These are phyloP conservation scores for Pseudomyrmex sp. DNA, from an alignment of 1,140 invertebrate species.

Conservation along the genomic window DNA sequence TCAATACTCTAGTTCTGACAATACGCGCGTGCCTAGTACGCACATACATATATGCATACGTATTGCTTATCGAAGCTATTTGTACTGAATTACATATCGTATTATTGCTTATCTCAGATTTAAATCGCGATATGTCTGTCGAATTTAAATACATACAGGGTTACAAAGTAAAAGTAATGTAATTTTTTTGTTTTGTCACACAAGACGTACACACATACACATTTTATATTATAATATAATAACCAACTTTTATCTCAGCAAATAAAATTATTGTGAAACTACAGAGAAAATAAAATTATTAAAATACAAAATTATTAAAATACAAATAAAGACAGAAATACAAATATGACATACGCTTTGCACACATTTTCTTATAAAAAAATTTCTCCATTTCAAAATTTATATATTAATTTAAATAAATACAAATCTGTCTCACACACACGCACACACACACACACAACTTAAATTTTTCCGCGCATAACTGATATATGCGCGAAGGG, in stretches of 20 bases:
- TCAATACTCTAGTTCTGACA: slow-evolving; percentile 18
- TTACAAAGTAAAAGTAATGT: background rate
- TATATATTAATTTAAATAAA: slow-evolving; percentile 7
- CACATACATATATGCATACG: background rate
- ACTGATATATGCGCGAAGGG: too few relatives aligned
- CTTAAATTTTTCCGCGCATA: too few relatives aligned
- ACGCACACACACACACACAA: background rate
- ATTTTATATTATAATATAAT: background rate
- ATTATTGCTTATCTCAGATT: slow-evolving; percentile 11
- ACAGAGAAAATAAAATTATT: background rate
- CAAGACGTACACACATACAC: too few relatives aligned
- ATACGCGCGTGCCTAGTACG: slow-evolving; percentile 3
- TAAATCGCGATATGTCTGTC: background rate
- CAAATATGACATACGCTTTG: too few relatives aligned
- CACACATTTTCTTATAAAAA: too few relatives aligned
- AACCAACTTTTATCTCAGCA: background rate
- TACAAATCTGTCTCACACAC: background rate
- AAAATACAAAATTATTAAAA: background rate
- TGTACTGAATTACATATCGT: slow-evolving; percentile 8
- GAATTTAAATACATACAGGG: background rate
- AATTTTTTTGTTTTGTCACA: background rate
- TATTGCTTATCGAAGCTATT: slow-evolving; percentile 1
- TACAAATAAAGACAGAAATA: too few relatives aligned
- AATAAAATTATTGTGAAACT: too few relatives aligned
- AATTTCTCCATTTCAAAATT: too few relatives aligned